A percentile compares a stretch with the other conserved stretches of the same genome.
Evolutionary conservation across 2,888 invertebrate genomes (phyloP).

Genomic region (Theretra japonica): DNA sequence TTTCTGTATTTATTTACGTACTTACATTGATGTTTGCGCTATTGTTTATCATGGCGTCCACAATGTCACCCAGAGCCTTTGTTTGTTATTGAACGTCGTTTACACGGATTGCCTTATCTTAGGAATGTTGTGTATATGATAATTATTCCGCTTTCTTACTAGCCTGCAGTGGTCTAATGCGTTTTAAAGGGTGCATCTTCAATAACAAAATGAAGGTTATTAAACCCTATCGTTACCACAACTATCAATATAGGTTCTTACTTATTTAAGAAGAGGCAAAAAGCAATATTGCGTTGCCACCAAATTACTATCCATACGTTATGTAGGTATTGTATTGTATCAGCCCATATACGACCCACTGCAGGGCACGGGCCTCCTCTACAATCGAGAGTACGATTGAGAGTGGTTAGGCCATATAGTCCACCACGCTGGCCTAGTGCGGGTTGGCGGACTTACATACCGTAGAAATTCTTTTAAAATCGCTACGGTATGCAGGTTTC

Average conservation of each 20-base stretch:
- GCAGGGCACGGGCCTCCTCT: too few relatives aligned
- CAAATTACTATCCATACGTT: too few relatives aligned
- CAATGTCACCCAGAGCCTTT: slow-evolving; percentile 60
- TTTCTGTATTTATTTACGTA: slow-evolving; percentile 52
- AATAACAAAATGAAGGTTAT: neutral
- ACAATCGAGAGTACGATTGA: too few relatives aligned
- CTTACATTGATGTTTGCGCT: slow-evolving; percentile 44
- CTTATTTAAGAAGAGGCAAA: too few relatives aligned
- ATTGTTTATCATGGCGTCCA: slow-evolving; percentile 44
- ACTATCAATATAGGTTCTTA: neutral
- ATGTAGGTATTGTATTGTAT: too few relatives aligned
- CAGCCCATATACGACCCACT: too few relatives aligned
- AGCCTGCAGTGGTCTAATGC: slow-evolving; percentile 48
- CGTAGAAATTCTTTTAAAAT: too few relatives aligned
- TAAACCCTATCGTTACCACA: neutral
- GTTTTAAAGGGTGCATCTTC: slow-evolving; percentile 35
- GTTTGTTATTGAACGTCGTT: slow-evolving; percentile 64
- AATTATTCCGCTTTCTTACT: slow-evolving; percentile 59
- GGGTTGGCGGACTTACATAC: too few relatives aligned
- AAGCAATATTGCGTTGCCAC: too few relatives aligned
- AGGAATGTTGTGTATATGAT: slow-evolving; percentile 64
- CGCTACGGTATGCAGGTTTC: too few relatives aligned
- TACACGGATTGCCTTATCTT: slow-evolving; percentile 67
- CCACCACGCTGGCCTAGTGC: too few relatives aligned
- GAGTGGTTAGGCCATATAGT: too few relatives aligned